Conservation (phyloP, 2,888 invertebrate genomes). For the Apodemia mormo region DNA sequence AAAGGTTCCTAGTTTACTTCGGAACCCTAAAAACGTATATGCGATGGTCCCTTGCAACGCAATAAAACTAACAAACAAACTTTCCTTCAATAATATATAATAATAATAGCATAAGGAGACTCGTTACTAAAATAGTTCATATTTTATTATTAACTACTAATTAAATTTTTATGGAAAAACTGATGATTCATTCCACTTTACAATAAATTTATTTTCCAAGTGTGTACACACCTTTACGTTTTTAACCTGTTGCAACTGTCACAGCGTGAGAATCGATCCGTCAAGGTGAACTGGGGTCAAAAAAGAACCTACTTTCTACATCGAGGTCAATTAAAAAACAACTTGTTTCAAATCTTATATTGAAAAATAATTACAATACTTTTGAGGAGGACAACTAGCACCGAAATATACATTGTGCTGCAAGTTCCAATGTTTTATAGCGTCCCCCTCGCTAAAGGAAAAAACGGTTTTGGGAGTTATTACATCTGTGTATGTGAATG, state of each 20-base stretch:
- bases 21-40: no score
- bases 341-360: slow-evolving; percentile 61
- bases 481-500: neutral
- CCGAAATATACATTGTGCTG: slow-evolving; percentile 29
- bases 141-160: no score
- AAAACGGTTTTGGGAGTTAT: neutral
- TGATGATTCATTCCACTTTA: neutral
- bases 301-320: slow-evolving; percentile 61
- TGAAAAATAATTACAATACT: slow-evolving; percentile 40
- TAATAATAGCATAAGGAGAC: no score
- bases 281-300: slow-evolving; percentile 58
- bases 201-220: neutral
- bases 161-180: neutral
- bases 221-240: slow-evolving; percentile 3
- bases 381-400: slow-evolving; percentile 17
- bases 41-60: no score
- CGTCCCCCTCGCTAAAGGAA: slow-evolving; percentile 10
- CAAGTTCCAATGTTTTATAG: neutral
- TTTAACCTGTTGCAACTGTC: slow-evolving; percentile 39
- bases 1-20: no score
- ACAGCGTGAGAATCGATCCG: slow-evolving; percentile 56
- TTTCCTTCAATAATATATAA: no score
- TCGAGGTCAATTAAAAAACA: slow-evolving; percentile 57
- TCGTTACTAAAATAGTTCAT: no score
- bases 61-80: no score